Percentiles rank a stretch among this genome's conserved stretches.
These are phyloP conservation scores for Coregonus suidteri DNA, from an alignment of 2,797 vertebrate genomes.

Conservation along the genomic window DNA sequence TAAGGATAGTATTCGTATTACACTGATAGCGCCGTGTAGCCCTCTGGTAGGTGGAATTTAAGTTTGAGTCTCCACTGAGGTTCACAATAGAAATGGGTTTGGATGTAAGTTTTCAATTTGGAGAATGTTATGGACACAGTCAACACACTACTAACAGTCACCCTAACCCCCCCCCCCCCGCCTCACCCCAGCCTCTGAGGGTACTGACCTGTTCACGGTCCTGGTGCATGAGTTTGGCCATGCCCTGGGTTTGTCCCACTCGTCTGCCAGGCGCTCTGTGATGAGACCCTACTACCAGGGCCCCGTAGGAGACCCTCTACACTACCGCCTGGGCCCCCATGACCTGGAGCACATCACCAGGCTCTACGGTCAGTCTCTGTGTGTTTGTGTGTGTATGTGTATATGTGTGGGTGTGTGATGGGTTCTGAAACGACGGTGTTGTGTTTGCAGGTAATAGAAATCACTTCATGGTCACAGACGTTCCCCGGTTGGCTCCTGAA, in stretches of 20 bases:
- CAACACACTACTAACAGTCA: not conserved
- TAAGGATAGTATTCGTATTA: too few species aligned
- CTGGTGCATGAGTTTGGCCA: conserved; percentile 79
- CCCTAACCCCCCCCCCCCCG: too few species aligned
- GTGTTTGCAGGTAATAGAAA: conserved; percentile 61
- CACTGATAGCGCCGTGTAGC: too few species aligned
- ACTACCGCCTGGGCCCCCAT: conserved; percentile 65
- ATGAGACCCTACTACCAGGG: conserved; percentile 81
- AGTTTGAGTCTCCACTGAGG: too few species aligned
- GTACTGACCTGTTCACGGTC: conserved; percentile 76
- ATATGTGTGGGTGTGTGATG: conserved; percentile 11
- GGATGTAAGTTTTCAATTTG: too few species aligned
- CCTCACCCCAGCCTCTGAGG: conserved; percentile 61
- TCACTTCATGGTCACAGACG: conserved; percentile 52
- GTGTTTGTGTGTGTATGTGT: conserved; percentile 9
- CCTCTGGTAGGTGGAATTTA: too few species aligned
- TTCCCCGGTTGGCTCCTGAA: conserved; percentile 42
- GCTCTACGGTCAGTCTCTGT: conserved; percentile 70
- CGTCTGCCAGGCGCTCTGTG: conserved; percentile 73
- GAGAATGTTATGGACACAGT: too few species aligned
- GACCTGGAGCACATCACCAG: conserved; percentile 71
- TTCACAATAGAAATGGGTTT: too few species aligned
- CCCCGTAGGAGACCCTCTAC: conserved; percentile 75
- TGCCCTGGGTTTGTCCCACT: conserved; percentile 75
- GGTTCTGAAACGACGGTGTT: not conserved